These are phyloP conservation scores for Cyphomyrmex costatus DNA, from an alignment of 1,140 invertebrate genomes.

Conservation along the genomic window DNA sequence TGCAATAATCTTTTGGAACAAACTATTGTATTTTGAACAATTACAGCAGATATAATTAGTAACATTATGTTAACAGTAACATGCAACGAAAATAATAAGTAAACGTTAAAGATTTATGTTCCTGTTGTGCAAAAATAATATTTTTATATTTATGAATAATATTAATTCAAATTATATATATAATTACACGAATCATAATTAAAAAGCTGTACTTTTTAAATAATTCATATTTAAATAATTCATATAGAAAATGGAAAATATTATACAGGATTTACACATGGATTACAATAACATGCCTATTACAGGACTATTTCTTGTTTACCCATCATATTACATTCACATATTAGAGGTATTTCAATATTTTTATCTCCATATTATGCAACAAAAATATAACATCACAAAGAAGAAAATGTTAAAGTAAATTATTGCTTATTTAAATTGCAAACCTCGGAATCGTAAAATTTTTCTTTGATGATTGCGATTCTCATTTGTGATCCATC, in stretches of 20 bases:
- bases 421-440: constrained; percentile 3
- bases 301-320: constrained; percentile 75
- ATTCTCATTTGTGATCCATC: background rate
- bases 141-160: background rate
- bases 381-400: background rate
- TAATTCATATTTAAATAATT: constrained; percentile 39
- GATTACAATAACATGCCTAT: constrained; percentile 63
- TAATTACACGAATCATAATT: background rate
- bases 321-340: constrained; percentile 75
- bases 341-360: constrained; percentile 73
- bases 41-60: background rate
- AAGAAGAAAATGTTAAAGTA: constrained; percentile 12
- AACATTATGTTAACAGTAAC: background rate
- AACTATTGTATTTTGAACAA: background rate
- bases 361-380: constrained; percentile 5
- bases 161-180: background rate
- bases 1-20: background rate
- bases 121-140: background rate
- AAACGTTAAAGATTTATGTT: background rate
- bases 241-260: constrained; percentile 68
- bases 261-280: constrained; percentile 62
- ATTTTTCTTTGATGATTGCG: background rate
- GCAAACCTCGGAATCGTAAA: constrained; percentile 5
- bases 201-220: background rate
- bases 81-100: background rate